Base-by-base conservation (phyloP, 2,113 vertebrate genomes). In the Eublepharis macularius region DNA sequence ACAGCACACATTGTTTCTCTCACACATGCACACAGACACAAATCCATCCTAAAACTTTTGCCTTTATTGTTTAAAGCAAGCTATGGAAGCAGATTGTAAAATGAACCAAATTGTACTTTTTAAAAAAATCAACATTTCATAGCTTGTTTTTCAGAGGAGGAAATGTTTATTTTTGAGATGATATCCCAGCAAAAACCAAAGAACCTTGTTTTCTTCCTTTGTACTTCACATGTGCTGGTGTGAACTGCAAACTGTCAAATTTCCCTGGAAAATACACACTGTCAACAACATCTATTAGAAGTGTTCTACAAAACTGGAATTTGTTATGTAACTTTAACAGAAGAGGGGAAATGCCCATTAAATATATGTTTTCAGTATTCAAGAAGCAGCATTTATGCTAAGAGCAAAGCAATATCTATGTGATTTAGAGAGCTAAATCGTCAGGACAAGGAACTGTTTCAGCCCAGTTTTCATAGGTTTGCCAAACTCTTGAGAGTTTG, bases 271-370 rank as follows among this genome's bases (percentile, higher is more conserved):
- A 49, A 51, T 13, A 7, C 57, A 29, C 24, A 47, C 34, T 91
- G 85, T 60, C 77, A 94, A 57, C 41, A 45, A 1, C 13, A 83
- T 17, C 16, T 69, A 86, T 83, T 84, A 93, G n/a, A n/a, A 87
- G n/a, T 17, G 54, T 21, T 88, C 63, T 90, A 32, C 75, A 78
- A 87, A 92, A 89, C 66, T 86, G 74, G 10, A 86, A 89, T 93
- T 86, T 82, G 29, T 66, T 86, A 13, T 39, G 72, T 14, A 34
- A 57, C 17, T 82, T 86, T 21, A 41, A 34, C 78, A 70, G 47
- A 29, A 63, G 24, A 68, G 21, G 69, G n/a, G 17, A 70, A 70
- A 86, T 76, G 34, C 0, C 34, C 17, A 4, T 63, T 49, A 54
- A 86, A 85, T 76, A 85, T 4, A 4, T 12, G 47, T 41, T 88